Base-by-base conservation (phyloP, 2,888 invertebrate species). In the Aphrophora alni region DNA sequence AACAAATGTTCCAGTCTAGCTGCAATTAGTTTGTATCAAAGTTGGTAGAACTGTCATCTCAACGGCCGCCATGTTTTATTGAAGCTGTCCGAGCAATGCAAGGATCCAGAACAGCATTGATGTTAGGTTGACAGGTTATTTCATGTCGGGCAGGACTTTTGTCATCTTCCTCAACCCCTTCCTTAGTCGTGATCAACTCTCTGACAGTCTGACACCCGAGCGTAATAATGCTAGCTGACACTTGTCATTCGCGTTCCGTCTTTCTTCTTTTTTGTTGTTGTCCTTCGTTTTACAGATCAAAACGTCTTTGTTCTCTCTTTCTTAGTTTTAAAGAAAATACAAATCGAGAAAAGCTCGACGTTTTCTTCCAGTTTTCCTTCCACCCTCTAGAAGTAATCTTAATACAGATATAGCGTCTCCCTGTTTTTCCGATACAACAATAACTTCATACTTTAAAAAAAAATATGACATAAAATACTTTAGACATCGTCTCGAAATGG, bases 91-190 rank as follows among this genome's bases (percentile, higher is more conserved):
- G 5, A 59, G 21, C 21, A 14, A 59, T 59, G 59, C 59, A 59
- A 59, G 59, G 59, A 59, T 59, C 59, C 21, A 59, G 21, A n/a
- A 59, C 12, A 44, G 44, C 59, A 59, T 59, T 59, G 59, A 59
- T 21, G 59, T 59, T 59, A 44, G 59, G 59, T 21, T 59, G 59
- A 59, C 59, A 59, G 59, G 59, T 59, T 59, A 59, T 59, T 59
- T 59, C 59, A 59, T 59, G 59, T 59, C 59, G 59, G 59, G 59
- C 59, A 59, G 59, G 59, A 59, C 59, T 59, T 59, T 59, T 59
- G 59, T 59, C 59, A 59, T 59, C 59, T 59, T 59, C 14, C 10
- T 2, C 59, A 59, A 59, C 59, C 59, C 59, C 59, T 59, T 59
- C 59, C 59, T 59, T 59, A n/a, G 59, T 59, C 59, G 21, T 59